Evolutionary conservation across 2,888 invertebrate genomes (phyloP).

Genomic region (Magallana nippona): DNA sequence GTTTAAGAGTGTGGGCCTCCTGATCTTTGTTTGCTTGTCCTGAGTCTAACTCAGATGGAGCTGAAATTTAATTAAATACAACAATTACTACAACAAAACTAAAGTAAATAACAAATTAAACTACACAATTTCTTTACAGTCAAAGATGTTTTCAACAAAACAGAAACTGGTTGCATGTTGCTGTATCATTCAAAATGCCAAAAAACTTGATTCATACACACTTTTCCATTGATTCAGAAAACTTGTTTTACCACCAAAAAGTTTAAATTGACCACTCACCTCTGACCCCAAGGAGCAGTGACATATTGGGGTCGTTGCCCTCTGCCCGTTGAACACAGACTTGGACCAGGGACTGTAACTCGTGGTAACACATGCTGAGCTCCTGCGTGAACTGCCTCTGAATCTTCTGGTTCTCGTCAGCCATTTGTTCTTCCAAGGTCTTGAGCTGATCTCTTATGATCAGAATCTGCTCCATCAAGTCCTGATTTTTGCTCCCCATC

Average conservation of each 20-base stretch:
- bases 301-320: conserved; percentile 76
- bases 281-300: conserved; percentile 72
- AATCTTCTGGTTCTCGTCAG: conserved; percentile 66
- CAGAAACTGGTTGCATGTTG: too few relatives aligned
- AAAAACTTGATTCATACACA: too few relatives aligned
- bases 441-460: conserved; percentile 69
- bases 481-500: conserved; percentile 74
- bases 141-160: too few relatives aligned
- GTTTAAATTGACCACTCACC: conserved; percentile 59
- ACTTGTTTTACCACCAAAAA: too few relatives aligned
- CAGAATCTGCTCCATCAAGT: conserved; percentile 72
- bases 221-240: too few relatives aligned
- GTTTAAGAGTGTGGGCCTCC: conserved; percentile 66
- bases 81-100: background rate
- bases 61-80: background rate
- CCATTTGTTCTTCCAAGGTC: conserved; percentile 65
- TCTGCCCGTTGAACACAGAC: conserved; percentile 74
- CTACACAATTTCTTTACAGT: too few relatives aligned
- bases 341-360: conserved; percentile 74
- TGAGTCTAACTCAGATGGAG: conserved; percentile 44
- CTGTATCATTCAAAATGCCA: too few relatives aligned
- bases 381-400: conserved; percentile 73
- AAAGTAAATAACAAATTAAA: background rate
- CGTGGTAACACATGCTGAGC: conserved; percentile 72
- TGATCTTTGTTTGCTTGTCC: conserved; percentile 39